Percentiles rank a stretch among this genome's conserved stretches.
Conservation (phyloP, 2,888 invertebrate genomes). For the Leucania comma region DNA sequence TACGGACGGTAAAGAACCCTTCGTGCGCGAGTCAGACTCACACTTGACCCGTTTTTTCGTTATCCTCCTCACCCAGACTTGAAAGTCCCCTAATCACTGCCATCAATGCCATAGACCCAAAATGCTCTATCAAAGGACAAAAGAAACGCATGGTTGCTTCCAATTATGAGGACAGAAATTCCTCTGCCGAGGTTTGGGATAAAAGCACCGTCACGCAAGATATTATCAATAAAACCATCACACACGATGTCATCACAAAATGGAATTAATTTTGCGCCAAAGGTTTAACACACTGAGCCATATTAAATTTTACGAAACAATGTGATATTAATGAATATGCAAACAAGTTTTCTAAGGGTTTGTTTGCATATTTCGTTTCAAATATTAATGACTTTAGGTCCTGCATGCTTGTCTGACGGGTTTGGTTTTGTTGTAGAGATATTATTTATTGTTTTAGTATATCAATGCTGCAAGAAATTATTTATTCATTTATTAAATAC, state of each 20-base stretch:
- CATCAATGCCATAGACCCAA: constrained; percentile 27
- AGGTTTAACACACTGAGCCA: constrained; percentile 55
- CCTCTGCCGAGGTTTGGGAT: constrained; percentile 50
- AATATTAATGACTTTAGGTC: constrained; percentile 50
- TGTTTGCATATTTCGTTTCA: constrained; percentile 56
- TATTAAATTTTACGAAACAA: constrained; percentile 73
- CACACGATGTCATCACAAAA: constrained; percentile 63
- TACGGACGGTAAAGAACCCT: no score
- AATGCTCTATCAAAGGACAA: constrained; percentile 53
- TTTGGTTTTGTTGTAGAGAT: constrained; percentile 9
- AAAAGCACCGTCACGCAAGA: constrained; percentile 66
- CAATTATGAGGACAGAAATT: constrained; percentile 65
- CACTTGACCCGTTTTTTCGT: neutral
- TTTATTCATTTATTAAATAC: no score
- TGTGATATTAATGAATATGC: constrained; percentile 71
- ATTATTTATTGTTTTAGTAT: constrained; percentile 16
- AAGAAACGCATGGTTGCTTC: constrained; percentile 53
- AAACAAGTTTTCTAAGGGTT: constrained; percentile 57
- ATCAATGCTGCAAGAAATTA: neutral
- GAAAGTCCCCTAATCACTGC: constrained; percentile 11
- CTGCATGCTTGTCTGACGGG: constrained; percentile 9
- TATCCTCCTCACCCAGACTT: neutral
- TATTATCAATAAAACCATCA: constrained; percentile 67
- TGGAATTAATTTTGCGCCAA: constrained; percentile 68
- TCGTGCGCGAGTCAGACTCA: no score